Evolutionary conservation across 2,888 invertebrate species (phyloP).

Genomic region (Phengaris alcon): DNA sequence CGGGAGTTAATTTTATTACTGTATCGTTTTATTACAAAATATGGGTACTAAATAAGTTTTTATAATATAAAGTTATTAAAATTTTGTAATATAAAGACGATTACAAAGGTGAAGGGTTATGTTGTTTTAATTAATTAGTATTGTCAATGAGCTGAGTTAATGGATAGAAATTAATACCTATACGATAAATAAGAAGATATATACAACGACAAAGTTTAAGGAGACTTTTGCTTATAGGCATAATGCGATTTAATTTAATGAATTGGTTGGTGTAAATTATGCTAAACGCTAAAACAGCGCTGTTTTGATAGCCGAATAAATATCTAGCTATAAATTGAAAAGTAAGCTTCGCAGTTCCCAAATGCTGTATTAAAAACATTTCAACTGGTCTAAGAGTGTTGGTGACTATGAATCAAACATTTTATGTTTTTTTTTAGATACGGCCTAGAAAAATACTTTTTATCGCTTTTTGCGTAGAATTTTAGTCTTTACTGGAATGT

Average conservation of each 20-base stretch:
- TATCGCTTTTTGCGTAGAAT: background rate
- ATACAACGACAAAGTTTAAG: background rate
- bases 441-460: slow-evolving; percentile 12
- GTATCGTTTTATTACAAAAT: slow-evolving; percentile 23
- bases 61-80: background rate
- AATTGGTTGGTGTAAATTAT: background rate
- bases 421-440: slow-evolving; percentile 1
- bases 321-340: background rate
- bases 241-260: background rate
- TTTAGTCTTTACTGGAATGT: background rate
- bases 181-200: too few relatives aligned
- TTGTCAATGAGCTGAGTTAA: background rate
- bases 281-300: background rate
- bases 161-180: too few relatives aligned
- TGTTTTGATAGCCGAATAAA: background rate
- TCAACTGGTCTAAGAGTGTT: background rate
- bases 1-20: slow-evolving; percentile 19
- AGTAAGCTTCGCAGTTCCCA: background rate
- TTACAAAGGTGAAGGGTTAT: background rate
- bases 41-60: slow-evolving; percentile 24
- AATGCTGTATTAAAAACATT: background rate
- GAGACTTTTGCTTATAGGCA: background rate
- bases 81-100: background rate
- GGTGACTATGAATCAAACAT: slow-evolving; percentile 7
- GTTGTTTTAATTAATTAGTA: background rate